Percentiles rank a stretch among this genome's conserved stretches.
Conservation (phyloP, 2,797 vertebrate genomes). For the Sebastes hubbsi region DNA sequence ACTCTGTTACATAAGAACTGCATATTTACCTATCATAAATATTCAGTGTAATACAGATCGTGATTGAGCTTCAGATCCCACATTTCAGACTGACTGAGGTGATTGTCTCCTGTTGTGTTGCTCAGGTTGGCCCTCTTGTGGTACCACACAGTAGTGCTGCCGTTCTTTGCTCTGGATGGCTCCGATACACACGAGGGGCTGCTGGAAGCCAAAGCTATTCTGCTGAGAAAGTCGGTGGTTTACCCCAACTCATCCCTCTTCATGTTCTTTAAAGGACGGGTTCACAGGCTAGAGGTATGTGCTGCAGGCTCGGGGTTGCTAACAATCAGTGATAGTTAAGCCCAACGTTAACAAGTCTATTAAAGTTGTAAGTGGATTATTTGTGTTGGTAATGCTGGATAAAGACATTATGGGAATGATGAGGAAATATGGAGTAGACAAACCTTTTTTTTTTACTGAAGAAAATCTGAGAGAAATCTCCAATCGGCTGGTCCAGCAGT, state of each 20-base stretch:
- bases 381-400: neutral
- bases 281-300: conserved; percentile 95
- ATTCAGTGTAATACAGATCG: neutral
- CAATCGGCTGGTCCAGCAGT: neutral
- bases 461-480: neutral
- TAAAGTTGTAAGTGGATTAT: neutral
- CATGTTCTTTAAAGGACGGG: conserved; percentile 98
- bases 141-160: conserved; percentile 98
- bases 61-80: neutral
- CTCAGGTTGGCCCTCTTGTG: conserved; percentile 94
- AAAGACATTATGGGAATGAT: neutral
- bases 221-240: conserved; percentile 93
- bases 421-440: neutral
- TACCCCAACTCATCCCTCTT: conserved; percentile 99
- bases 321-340: neutral
- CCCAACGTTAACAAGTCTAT: neutral
- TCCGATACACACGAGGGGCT: conserved; percentile 91
- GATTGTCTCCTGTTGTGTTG: conserved; percentile 14
- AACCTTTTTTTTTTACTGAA: neutral
- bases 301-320: too few species aligned
- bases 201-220: conserved; percentile 96
- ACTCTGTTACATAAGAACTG: neutral
- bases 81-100: neutral
- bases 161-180: conserved; percentile 97
- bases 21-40: neutral